Base-by-base conservation (phyloP, 2,113 vertebrate genomes). In the Pelecanoides urinatrix region DNA sequence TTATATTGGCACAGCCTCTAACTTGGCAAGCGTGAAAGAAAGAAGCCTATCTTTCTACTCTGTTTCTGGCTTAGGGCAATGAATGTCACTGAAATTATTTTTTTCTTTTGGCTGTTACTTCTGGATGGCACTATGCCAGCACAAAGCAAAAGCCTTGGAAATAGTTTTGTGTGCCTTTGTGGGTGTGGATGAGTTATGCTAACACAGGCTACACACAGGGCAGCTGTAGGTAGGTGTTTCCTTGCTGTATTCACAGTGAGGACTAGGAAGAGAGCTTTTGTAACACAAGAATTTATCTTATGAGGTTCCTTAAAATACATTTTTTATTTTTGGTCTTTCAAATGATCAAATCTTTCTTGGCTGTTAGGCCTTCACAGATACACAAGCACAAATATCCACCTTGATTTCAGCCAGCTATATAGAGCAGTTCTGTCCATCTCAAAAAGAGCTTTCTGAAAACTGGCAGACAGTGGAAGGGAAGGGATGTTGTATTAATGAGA, bases 101-200 rank as follows among this genome's bases (percentile, higher is more conserved):
- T 75, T 62, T 79, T 74, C 32, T 75, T 85, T 91, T 70, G 94
- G 91, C 90, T 82, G 16, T 62, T 72, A 52, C 45, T 88, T 49
- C 81, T 58, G 53, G 53, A 36, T 94, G 93, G 71, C 93, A 76
- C 34, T 68, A 58, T 21, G 93, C 96, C 94, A 96, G 79, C 67
- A 74, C 20, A 56, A 76, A 72, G 62, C 77, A 85, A 82, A 90
- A 83, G 30, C 25, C 34, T 19, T 75, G 36, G 68, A 75, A 94
- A 79, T 11, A 75, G 49, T 65, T 88, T 16, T 80, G 53, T 76
- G 30, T 88, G 82, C n/a, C 55, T 91, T 77, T 80, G 63, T 66
- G 95, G 94, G 88, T 66, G 73, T 88, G 90, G 74, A 44, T 40
- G 25, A 88, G 22, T n/a, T 96, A 38, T n/a, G 58, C 42, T 85